These are phyloP conservation scores for Drosophila littoralis DNA, from an alignment of 1,140 invertebrate species.

Conservation along the genomic window DNA sequence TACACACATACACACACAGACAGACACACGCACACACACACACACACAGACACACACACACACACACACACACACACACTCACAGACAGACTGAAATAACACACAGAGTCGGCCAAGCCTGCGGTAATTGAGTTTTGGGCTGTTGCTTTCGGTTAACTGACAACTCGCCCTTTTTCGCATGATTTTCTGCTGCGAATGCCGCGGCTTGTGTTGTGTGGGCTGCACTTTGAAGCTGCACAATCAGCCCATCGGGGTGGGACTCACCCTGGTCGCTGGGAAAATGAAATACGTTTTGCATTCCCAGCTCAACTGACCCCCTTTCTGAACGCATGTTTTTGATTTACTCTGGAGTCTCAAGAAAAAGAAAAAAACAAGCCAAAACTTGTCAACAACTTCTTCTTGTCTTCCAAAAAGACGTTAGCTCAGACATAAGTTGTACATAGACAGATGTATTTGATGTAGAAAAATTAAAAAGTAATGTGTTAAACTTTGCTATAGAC, in stretches of 20 bases:
- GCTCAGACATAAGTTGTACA: no score
- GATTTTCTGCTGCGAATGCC: conserved; percentile 26
- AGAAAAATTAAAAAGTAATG: neutral
- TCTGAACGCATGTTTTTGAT: conserved; percentile 2
- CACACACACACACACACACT: conserved; percentile 4
- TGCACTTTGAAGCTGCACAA: conserved; percentile 25
- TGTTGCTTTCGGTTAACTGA: conserved; percentile 70
- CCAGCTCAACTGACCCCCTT: conserved; percentile 42
- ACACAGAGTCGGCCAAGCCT: neutral
- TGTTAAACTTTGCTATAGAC: no score
- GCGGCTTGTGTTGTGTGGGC: conserved; percentile 31
- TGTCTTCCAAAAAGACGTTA: no score
- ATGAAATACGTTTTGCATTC: conserved; percentile 31
- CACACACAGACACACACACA: neutral
- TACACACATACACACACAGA: neutral
- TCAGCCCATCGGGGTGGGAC: conserved; percentile 1
- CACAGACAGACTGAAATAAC: neutral
- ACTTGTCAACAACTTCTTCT: no score
- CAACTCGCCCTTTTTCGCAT: conserved; percentile 28
- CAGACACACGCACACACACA: no score
- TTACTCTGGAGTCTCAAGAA: no score
- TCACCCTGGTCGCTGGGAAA: conserved; percentile 6
- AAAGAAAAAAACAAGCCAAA: no score
- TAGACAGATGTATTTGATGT: no score
- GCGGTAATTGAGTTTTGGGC: conserved; percentile 74